Percentiles rank a stretch among this genome's conserved stretches.
phyloP scores from a whole-genome alignment of 2,797 vertebrate genomes.

The Garrulus glandarius region DNA sequence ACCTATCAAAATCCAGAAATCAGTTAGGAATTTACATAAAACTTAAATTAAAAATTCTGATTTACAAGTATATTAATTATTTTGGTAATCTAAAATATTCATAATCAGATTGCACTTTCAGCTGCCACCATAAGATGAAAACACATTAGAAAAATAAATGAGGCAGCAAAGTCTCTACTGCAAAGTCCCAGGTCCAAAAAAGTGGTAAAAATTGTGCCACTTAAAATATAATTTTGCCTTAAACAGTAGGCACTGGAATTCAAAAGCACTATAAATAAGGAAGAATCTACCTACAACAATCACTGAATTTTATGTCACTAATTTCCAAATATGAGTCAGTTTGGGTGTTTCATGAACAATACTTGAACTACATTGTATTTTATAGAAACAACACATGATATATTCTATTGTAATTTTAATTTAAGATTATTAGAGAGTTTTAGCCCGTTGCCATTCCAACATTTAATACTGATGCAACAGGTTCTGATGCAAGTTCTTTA shows the following conservation, averaged over 20 bases:
- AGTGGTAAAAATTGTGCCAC: neutral
- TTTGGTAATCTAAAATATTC: neutral
- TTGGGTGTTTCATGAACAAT: neutral
- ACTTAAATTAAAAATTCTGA: neutral
- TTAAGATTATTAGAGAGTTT: neutral
- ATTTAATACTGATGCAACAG: neutral
- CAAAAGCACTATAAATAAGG: neutral
- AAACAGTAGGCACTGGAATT: neutral
- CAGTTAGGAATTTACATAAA: neutral
- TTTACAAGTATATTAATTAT: neutral
- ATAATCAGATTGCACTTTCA: neutral
- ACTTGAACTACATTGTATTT: neutral
- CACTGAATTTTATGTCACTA: neutral
- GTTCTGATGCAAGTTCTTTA: neutral
- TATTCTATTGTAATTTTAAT: neutral
- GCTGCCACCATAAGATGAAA: neutral
- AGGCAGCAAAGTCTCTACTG: neutral
- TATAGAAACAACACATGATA: neutral
- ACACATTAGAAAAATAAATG: neutral
- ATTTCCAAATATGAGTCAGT: neutral
- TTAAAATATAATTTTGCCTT: neutral
- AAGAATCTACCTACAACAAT: neutral
- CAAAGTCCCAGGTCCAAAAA: neutral
- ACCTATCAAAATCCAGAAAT: slow-evolving; percentile 77
- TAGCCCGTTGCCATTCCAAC: neutral